These are phyloP conservation scores for Phacellophora camtschatica DNA, from an alignment of 30 jellyfish, hydroid and myxozoan species.

Conservation along the genomic window DNA sequence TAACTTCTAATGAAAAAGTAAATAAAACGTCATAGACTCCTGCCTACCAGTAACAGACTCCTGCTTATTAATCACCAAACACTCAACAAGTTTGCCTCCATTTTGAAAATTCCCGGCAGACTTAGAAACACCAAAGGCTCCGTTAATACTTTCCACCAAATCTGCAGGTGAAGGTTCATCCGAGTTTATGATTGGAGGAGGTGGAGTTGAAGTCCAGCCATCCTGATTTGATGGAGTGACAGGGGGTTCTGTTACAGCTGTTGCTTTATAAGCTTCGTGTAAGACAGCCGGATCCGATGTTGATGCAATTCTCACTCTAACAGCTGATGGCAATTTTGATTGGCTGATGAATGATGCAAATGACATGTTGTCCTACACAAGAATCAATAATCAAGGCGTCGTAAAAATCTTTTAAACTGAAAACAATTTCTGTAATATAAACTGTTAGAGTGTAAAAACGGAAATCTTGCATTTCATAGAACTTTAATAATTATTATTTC, in stretches of 20 bases:
- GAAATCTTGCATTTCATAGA: no score
- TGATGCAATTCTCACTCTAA: conserved; percentile 54
- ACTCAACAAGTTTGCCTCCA: conserved; percentile 41
- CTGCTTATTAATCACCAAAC: conserved; percentile 35
- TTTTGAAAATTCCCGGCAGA: conserved; percentile 18
- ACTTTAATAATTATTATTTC: no score
- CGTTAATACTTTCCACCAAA: conserved; percentile 28
- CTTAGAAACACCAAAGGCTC: not conserved
- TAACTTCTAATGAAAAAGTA: no score
- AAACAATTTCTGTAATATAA: no score
- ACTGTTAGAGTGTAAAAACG: no score
- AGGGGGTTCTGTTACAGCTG: conserved; percentile 26
- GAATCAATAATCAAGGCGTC: not conserved
- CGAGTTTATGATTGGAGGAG: conserved; percentile 45
- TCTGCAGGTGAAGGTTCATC: conserved; percentile 7
- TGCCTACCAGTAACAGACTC: conserved; percentile 45
- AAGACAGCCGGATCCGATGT: conserved; percentile 36
- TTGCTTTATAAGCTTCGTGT: conserved; percentile 63
- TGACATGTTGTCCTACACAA: conserved; percentile 49
- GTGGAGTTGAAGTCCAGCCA: conserved; percentile 70
- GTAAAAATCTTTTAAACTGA: no score
- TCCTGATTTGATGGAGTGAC: conserved; percentile 21
- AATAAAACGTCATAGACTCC: no score
- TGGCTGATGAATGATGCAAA: conserved; percentile 69
- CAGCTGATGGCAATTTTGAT: conserved; percentile 64